Percentiles rank a stretch among this genome's conserved stretches.
Evolutionary conservation across 2,888 invertebrate species (phyloP).

Genomic region (Latrodectus hesperus): DNA sequence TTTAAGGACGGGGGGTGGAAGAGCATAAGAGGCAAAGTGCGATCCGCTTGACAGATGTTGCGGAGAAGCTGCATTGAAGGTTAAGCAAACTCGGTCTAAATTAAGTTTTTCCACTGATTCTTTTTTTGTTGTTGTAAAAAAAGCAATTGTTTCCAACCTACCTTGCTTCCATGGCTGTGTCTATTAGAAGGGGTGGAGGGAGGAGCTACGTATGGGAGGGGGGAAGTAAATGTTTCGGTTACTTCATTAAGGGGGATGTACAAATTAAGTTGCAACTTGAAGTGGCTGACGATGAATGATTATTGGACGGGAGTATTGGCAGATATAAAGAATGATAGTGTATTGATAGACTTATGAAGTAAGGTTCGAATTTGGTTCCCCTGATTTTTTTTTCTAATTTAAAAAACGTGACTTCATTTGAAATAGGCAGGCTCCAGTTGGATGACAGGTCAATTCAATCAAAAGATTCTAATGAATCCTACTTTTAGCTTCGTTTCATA

Average conservation of each 20-base stretch:
- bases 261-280: slow-evolving; percentile 41
- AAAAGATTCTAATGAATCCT: slow-evolving; percentile 25
- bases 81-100: slow-evolving; percentile 61
- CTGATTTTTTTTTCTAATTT: slow-evolving; percentile 10
- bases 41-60: slow-evolving; percentile 46
- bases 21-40: slow-evolving; percentile 14
- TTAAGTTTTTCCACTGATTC: slow-evolving; percentile 52
- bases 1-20: slow-evolving; percentile 14
- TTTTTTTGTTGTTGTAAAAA: slow-evolving; percentile 9
- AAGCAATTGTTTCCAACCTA: slow-evolving; percentile 1
- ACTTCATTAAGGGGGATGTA: slow-evolving; percentile 44
- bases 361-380: slow-evolving; percentile 1
- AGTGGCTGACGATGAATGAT: slow-evolving; percentile 55
- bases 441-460: slow-evolving; percentile 33
- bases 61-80: slow-evolving; percentile 33
- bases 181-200: neutral
- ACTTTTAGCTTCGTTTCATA: no score
- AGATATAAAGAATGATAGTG: slow-evolving; percentile 49
- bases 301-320: slow-evolving; percentile 41
- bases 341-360: slow-evolving; percentile 58
- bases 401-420: slow-evolving; percentile 29
- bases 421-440: slow-evolving; percentile 4
- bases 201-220: neutral
- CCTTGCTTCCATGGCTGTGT: neutral
- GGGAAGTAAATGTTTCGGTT: slow-evolving; percentile 11